Base-by-base conservation (phyloP, 2,888 invertebrate species). In the Heteromyza rotundicornis region DNA sequence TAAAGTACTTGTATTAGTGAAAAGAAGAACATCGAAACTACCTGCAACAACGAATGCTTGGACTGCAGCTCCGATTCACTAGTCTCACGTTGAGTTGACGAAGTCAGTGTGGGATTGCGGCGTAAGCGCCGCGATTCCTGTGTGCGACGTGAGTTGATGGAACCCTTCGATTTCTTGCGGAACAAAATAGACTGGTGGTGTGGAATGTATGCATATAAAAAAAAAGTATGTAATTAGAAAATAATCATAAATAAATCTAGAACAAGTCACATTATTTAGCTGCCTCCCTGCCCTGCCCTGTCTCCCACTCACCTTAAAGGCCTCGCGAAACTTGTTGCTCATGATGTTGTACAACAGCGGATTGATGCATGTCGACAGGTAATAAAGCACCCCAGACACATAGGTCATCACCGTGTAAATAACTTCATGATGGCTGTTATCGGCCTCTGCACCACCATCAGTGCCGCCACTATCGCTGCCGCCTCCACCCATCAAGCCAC, bases 331-430 rank as follows among this genome's bases (percentile, higher is more conserved):
- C 82, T 96, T 95, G 81, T 94, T 90, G 10, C 95, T 96, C 95
- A 97, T 95, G 59, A 95, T 92, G 83, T 96, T 93, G 84, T 97
- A 97, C 40, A 96, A 87, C 66, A 96, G 87, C 0, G 97, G 96
- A 82, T 97, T 97, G 77, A 96, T 91, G 74, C 94, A 94, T 10
- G 96, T 94, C 7, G 95, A 95, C 70, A 96, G 82, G 83, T 94
- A 97, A 85, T 96, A 96, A 64, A 95, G 88, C 0, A 96, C 88
- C 0, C 96, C 96, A 1, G 95, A 95, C 36, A 90, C 86, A 81
- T 96, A 93, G 61, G 79, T 84, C 78, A 84, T 83, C 73, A 85
- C 74, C 64, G 80, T 78, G 58, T 82, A 82, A 55, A 82, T 67
- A 27, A 75, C 63, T 61, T 72, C 72, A 59, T 79, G 75, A 66